A percentile compares a stretch with the other conserved stretches of the same genome.
Evolutionary conservation across 2,113 vertebrate genomes (phyloP).

Genomic region (Cheilinus undulatus): DNA sequence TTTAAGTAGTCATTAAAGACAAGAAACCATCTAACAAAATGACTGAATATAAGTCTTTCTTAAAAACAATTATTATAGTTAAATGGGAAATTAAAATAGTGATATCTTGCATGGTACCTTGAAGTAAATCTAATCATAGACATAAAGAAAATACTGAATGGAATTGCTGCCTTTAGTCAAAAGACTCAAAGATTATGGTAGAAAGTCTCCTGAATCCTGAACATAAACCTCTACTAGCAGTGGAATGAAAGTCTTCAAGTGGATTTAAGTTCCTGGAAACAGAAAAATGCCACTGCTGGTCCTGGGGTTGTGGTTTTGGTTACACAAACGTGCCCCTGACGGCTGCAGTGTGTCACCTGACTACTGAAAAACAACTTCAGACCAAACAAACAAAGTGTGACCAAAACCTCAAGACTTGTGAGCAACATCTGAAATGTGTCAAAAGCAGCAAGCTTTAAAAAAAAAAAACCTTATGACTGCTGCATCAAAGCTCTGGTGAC

Average conservation of each 20-base stretch:
- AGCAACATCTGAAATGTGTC: not conserved
- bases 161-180: not conserved
- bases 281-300: not conserved
- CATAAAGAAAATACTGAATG: not conserved
- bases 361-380: not conserved
- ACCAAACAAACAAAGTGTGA: not conserved
- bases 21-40: too few species aligned
- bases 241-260: not conserved
- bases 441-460: not conserved
- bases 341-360: not conserved
- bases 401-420: not conserved
- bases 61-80: too few species aligned
- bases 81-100: too few species aligned
- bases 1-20: too few species aligned
- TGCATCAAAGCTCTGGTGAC: not conserved
- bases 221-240: not conserved
- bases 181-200: not conserved
- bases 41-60: too few species aligned
- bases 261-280: not conserved
- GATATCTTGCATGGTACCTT: too few species aligned
- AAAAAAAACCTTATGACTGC: slow-evolving; percentile 11
- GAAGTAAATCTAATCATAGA: too few species aligned
- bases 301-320: not conserved
- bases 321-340: not conserved
- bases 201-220: not conserved